A percentile compares a stretch with the other conserved stretches of the same genome.
These are phyloP conservation scores for Bombus turneri DNA, from an alignment of 1,140 invertebrate genomes.

Conservation along the genomic window DNA sequence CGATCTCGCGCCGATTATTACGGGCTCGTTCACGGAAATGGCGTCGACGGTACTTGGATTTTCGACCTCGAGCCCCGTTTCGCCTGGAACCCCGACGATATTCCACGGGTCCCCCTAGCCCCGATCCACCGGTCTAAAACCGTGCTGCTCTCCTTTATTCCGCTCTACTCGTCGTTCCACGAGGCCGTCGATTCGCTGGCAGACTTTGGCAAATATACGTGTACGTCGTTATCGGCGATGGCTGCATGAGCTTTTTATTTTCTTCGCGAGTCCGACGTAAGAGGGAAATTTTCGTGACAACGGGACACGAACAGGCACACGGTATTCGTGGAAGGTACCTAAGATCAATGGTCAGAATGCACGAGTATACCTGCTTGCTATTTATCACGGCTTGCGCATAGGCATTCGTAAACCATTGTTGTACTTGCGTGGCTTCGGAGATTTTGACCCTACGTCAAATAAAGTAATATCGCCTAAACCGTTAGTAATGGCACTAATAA, in stretches of 20 bases:
- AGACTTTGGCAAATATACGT: neutral
- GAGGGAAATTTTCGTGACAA: no score
- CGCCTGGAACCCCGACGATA: neutral
- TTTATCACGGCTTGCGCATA: accelerated
- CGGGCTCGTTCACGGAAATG: conserved; percentile 49
- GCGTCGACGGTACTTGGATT: conserved; percentile 34
- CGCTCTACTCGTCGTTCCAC: neutral
- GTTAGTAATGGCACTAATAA: accelerated
- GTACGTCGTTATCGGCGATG: neutral
- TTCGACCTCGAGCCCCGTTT: conserved; percentile 27
- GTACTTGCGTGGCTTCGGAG: accelerated
- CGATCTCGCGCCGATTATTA: conserved; percentile 54
- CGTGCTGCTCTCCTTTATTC: conserved; percentile 18
- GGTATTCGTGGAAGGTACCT: accelerated
- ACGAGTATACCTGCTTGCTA: no score
- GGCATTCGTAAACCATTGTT: accelerated
- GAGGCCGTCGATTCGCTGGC: neutral
- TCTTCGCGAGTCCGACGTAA: neutral
- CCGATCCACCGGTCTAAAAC: neutral
- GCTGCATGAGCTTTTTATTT: accelerated
- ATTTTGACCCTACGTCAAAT: accelerated
- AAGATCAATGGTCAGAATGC: accelerated
- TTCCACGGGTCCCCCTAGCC: neutral
- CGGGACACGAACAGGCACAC: accelerated
- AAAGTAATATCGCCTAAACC: accelerated